These are phyloP conservation scores for Stegodyphus mimosarum DNA, from an alignment of 1,140 invertebrate genomes.

Conservation along the genomic window DNA sequence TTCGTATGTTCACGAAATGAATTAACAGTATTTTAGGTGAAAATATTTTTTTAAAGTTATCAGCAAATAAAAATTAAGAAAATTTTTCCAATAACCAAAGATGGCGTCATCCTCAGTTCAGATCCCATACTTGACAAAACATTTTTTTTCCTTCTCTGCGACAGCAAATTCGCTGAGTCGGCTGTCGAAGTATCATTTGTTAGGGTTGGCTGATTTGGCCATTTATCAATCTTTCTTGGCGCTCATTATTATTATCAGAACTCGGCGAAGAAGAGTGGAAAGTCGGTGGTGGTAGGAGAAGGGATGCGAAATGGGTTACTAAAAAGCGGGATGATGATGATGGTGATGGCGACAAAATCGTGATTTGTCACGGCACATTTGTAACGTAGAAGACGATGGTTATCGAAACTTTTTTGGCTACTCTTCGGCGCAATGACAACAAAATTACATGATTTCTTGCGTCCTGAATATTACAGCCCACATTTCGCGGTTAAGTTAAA, in stretches of 20 bases:
- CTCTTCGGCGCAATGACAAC: no score
- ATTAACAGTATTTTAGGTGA: no score
- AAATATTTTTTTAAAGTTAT: no score
- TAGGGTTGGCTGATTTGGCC: constrained; percentile 42
- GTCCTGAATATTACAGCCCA: no score
- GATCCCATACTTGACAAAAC: constrained; percentile 1
- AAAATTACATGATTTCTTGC: no score
- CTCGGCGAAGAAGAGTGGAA: neutral
- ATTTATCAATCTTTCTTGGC: constrained; percentile 48
- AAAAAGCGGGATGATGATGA: neutral
- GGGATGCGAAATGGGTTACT: neutral
- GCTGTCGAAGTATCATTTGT: constrained; percentile 29
- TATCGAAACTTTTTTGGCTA: no score
- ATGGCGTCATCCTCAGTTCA: neutral
- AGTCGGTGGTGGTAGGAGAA: no score
- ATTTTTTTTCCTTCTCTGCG: constrained; percentile 14
- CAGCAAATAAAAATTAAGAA: no score
- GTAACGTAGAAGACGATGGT: neutral
- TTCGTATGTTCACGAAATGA: no score
- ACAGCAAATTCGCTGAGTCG: constrained; percentile 34
- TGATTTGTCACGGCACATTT: constrained; percentile 1
- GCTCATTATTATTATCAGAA: constrained; percentile 34
- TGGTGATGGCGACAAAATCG: constrained; percentile 2
- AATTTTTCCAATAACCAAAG: no score
- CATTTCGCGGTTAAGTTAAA: no score